Conservation (phyloP, 2,888 invertebrate genomes). For the Alcis repandata region DNA sequence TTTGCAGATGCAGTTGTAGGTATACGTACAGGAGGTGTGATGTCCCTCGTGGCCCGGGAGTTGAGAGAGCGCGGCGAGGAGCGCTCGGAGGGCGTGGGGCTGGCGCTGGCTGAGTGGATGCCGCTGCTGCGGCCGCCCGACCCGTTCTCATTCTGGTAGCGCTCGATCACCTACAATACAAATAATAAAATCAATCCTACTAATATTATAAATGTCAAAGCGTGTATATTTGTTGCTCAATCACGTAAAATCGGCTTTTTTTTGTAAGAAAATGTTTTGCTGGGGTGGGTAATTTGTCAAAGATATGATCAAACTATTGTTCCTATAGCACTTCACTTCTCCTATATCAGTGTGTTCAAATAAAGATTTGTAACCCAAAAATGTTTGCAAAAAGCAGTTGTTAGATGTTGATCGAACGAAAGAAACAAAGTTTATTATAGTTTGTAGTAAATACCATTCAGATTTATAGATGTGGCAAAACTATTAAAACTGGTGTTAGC, state of each 20-base stretch:
- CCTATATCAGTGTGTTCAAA: too few relatives aligned
- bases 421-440: not conserved
- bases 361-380: not conserved
- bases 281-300: too few relatives aligned
- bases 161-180: constrained; percentile 87
- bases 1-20: not conserved
- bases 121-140: constrained; percentile 87
- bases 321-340: too few relatives aligned
- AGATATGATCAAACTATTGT: too few relatives aligned
- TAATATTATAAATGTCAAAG: too few relatives aligned
- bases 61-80: constrained; percentile 78
- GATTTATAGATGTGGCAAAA: constrained; percentile 7
- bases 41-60: constrained; percentile 69
- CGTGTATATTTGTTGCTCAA: too few relatives aligned
- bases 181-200: not conserved
- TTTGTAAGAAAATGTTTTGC: too few relatives aligned
- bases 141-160: constrained; percentile 87
- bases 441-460: not conserved
- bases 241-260: too few relatives aligned
- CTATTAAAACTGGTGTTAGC: constrained; percentile 15
- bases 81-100: constrained; percentile 79
- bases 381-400: not conserved
- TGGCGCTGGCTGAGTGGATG: constrained; percentile 84
- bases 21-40: constrained; percentile 75
- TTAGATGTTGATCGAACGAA: not conserved